Base-by-base conservation (phyloP, 2,888 invertebrate genomes). In the Lypha dubia region DNA sequence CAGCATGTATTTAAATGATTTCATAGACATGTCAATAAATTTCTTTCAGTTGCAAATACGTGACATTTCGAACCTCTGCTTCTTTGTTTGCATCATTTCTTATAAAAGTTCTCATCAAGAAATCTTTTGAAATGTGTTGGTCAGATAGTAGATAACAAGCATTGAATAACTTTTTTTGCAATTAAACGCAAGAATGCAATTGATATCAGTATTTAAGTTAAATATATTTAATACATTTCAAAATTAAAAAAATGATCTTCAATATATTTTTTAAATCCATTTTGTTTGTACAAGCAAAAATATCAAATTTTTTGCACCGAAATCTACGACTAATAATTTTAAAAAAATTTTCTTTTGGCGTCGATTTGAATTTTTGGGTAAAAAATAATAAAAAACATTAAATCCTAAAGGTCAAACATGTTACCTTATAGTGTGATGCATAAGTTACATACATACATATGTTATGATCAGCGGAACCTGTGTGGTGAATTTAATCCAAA, bases 1-100 rank as follows among this genome's bases (percentile, higher is more conserved):
- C 79, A 82, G 83, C 88, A 88, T 88, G 89, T 89, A 89, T 89
- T 90, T 90, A 90, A 90, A 90, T 90, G 87, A 87, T 90, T 86
- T 79, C 79, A 73, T n/a, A 76, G 17, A 53, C 71, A 44, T 74
- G 28, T 75, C n/a, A n/a, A 56, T 24, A 20, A 58, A 80, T 49
- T 35, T 22, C 49, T 49, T 71, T 53, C 67, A 73, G 74, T 63
- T 80, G 41, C 82, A 68, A 85, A 70, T 90, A 90, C 90, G 90
- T 90, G 90, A 90, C 90, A 90, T 90, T 90, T 90, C 46, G 28
- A 53, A 73, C 77, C 68, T 77, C 75, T 46, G 15, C 5, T 53
- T 65, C 46, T 22, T 22, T 60, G 35, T 3, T 74, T 68, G 53
- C 53, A 74, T 3, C 44, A 62, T 4, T 74, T 49, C 38, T 22